phyloP scores from a whole-genome alignment of 2,888 invertebrate genomes.

The Ophonus ardosiacus region DNA sequence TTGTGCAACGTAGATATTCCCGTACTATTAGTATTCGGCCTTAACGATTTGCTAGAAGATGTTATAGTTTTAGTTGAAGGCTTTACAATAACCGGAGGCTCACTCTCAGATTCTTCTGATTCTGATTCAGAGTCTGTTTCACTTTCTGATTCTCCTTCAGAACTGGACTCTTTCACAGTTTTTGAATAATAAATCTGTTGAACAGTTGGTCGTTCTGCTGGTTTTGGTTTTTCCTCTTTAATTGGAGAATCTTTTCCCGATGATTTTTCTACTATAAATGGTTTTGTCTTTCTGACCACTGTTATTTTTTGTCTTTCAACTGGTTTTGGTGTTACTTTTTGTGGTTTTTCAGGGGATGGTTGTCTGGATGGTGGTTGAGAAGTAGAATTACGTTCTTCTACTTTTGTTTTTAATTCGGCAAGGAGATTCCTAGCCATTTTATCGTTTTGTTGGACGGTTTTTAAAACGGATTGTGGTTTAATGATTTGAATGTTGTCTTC shows the following conservation, averaged over 20 bases:
- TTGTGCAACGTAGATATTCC: conserved; percentile 67
- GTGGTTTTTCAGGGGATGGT: conserved; percentile 9
- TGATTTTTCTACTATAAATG: conserved; percentile 1
- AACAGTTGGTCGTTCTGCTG: conserved; percentile 19
- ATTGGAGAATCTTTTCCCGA: conserved; percentile 1
- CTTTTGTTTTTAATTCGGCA: conserved; percentile 50
- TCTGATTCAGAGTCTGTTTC: conserved; percentile 8
- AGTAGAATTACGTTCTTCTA: conserved; percentile 35
- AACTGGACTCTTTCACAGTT: conserved; percentile 7
- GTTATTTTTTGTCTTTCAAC: not conserved
- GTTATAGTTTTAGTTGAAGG: conserved; percentile 20
- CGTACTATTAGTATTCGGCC: not conserved
- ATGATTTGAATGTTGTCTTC: not conserved
- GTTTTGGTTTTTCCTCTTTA: not conserved
- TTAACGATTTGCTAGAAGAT: not conserved
- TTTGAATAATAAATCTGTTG: conserved; percentile 43
- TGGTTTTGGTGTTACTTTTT: not conserved
- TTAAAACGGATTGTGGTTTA: conserved; percentile 24
- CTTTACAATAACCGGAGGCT: conserved; percentile 27
- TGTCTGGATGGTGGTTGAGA: not conserved
- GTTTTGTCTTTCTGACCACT: not conserved
- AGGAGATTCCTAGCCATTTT: conserved; percentile 33
- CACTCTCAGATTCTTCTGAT: conserved; percentile 57
- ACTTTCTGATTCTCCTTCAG: conserved; percentile 30
- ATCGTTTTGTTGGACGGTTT: conserved; percentile 25